A percentile compares a stretch with the other conserved stretches of the same genome.
phyloP scores from a whole-genome alignment of 2,113 vertebrate species.

The Stomatorhinus ivindoensis region DNA sequence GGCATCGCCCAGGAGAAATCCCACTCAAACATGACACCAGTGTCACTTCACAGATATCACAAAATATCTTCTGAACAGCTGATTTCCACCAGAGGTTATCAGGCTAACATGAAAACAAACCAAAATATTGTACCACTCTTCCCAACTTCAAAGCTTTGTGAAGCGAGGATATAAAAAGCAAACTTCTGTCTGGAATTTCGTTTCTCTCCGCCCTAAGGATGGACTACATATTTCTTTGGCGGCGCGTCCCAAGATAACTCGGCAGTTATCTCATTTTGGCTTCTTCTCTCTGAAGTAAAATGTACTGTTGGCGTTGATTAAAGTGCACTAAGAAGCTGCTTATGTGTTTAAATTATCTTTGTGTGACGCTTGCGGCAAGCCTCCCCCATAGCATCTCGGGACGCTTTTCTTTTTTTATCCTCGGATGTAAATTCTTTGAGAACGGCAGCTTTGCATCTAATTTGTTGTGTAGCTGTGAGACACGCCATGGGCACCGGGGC shows the following conservation, averaged over 20 bases:
- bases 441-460: conserved; percentile 67
- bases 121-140: neutral
- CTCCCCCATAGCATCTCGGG: conserved; percentile 54
- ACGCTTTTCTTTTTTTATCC: conserved; percentile 62
- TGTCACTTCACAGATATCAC: neutral
- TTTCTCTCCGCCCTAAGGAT: conserved; percentile 61
- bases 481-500: conserved; percentile 52
- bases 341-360: conserved; percentile 72
- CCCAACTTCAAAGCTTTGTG: conserved; percentile 3
- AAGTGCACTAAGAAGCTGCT: conserved; percentile 65
- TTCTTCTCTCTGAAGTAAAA: conserved; percentile 53
- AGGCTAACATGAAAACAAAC: neutral
- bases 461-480: conserved; percentile 60
- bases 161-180: conserved; percentile 36
- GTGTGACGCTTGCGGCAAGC: conserved; percentile 56
- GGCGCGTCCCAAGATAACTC: conserved; percentile 60
- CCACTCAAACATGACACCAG: neutral
- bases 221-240: conserved; percentile 56
- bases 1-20: neutral
- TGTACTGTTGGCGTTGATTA: conserved; percentile 63
- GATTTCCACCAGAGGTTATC: neutral
- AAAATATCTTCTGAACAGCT: neutral
- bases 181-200: conserved; percentile 66
- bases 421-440: conserved; percentile 66
- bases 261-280: conserved; percentile 60